A percentile compares a stretch with the other conserved stretches of the same genome.
Conservation (phyloP, 2,888 invertebrate genomes). For the Dicyrtoma fusca region DNA sequence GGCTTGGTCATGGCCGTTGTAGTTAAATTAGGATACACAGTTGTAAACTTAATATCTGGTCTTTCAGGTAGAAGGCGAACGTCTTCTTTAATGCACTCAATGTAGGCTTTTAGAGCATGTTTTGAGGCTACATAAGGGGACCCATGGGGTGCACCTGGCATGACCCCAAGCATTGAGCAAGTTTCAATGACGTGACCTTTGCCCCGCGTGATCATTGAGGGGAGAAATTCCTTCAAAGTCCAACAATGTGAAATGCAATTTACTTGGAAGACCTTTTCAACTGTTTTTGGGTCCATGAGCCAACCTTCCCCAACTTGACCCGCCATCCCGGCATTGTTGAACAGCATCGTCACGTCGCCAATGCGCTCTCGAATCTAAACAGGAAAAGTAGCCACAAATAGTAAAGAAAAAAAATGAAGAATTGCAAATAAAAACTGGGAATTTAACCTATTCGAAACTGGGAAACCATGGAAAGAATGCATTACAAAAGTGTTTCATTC, state of each 20-base stretch:
- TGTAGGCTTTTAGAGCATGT: too few species aligned
- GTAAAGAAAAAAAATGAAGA: not conserved
- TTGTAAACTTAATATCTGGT: too few species aligned
- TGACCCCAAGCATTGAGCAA: too few species aligned
- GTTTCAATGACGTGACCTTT: slow-evolving; percentile 20
- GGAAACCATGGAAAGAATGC: too few species aligned
- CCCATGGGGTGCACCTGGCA: too few species aligned
- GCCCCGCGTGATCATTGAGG: slow-evolving; percentile 1
- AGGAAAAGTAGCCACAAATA: not conserved
- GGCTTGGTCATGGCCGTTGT: too few species aligned
- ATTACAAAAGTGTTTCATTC: too few species aligned
- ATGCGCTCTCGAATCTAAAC: slow-evolving; percentile 12
- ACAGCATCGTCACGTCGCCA: slow-evolving; percentile 27
- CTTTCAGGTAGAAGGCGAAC: too few species aligned
- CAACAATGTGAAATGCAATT: slow-evolving; percentile 14
- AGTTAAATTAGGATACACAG: too few species aligned
- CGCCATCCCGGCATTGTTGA: slow-evolving; percentile 27
- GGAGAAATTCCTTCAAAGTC: slow-evolving; percentile 19
- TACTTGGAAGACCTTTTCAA: slow-evolving; percentile 11
- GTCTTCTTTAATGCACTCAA: too few species aligned
- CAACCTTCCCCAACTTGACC: slow-evolving; percentile 10
- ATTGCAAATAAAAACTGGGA: not conserved
- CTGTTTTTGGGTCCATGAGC: not conserved
- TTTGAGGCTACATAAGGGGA: too few species aligned
- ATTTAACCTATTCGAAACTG: too few species aligned